Conservation (phyloP, 2,113 vertebrate genomes). For the Semnornis frantzii region DNA sequence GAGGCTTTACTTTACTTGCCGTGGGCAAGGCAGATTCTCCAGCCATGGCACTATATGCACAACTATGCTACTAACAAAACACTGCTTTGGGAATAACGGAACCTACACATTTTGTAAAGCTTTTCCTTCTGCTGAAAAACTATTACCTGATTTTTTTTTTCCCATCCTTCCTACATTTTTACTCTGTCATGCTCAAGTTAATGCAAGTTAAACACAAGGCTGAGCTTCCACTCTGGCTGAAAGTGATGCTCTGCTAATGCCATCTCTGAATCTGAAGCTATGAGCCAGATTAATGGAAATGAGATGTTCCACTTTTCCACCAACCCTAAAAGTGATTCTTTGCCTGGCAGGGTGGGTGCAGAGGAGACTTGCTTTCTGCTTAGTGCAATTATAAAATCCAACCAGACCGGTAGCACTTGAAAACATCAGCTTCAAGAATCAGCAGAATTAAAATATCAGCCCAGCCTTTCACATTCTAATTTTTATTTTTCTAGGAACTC, state of each 20-base stretch:
- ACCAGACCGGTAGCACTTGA: not conserved
- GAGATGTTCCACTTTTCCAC: constrained; percentile 41
- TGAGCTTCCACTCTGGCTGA: constrained; percentile 39
- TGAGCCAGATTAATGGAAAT: constrained; percentile 61
- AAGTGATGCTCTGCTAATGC: constrained; percentile 29
- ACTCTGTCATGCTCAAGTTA: constrained; percentile 37
- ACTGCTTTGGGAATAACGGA: constrained; percentile 57
- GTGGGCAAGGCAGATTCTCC: constrained; percentile 64
- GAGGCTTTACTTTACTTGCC: constrained; percentile 68
- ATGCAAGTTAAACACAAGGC: constrained; percentile 26
- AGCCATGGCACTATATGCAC: constrained; percentile 34
- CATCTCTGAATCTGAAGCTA: constrained; percentile 44
- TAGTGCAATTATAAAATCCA: constrained; percentile 47
- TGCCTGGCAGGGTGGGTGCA: not conserved
- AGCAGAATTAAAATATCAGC: not conserved
- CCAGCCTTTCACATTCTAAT: not conserved
- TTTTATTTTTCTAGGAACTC: not conserved
- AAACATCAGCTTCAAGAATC: not conserved
- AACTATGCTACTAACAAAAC: constrained; percentile 57
- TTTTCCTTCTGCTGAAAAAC: constrained; percentile 43
- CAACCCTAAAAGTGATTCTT: constrained; percentile 1
- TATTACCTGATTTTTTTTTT: not conserved
- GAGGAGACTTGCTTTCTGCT: constrained; percentile 11
- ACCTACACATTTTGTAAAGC: constrained; percentile 41
- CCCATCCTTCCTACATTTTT: not conserved